Evolutionary conservation across 2,797 vertebrate species (phyloP), one percentile per base, ranked within the genome.

Genomic region (Notolepis coatsorum): DNA sequence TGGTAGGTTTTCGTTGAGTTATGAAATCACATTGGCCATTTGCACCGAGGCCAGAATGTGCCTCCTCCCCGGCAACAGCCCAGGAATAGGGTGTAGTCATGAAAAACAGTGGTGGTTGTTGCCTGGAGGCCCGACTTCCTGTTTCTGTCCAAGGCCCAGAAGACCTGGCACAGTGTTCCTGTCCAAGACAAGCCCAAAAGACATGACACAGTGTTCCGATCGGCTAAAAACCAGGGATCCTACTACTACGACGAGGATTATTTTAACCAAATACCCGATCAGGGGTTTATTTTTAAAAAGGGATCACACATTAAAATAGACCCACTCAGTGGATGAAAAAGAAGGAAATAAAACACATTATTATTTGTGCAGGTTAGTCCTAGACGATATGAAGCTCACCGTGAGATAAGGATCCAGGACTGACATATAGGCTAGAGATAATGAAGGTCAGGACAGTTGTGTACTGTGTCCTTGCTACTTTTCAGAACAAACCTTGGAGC

Each of bases 61-160:
- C 28, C n/a, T 41, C 39, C 27, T 7, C 3, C 43, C 21, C 35
- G 30, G 30, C 13, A 12, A 42, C 47, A 17, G 64, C 37, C 60
- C 69, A 75, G 68, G 50, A 57, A 54, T 49, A 50, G 69, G 66
- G 65, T 49, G 67, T 28, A 50, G 56, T 68, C 45, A 48, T 53
- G 57, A 74, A 71, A 84, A 65, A n/a, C n/a, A n/a, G n/a, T n/a
- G n/a, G n/a, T 43, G 52, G 21, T 64, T 49, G n/a, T 46, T n/a
- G 37, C 43, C 28, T 41, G 20, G 39, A 47, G 47, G 9, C 15
- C 46, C 48, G 33, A 31, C 79, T 87, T 86, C 82, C 83, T 82
- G 80, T 86, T 84, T 80, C 21, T 77, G 27, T 61, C 10, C 45
- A 39, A 50, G 17, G 60, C 45, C 71, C 57, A 55, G 37, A 46